These are phyloP conservation scores for Nothocercus julius DNA, from an alignment of 2,113 vertebrate species.

Conservation along the genomic window DNA sequence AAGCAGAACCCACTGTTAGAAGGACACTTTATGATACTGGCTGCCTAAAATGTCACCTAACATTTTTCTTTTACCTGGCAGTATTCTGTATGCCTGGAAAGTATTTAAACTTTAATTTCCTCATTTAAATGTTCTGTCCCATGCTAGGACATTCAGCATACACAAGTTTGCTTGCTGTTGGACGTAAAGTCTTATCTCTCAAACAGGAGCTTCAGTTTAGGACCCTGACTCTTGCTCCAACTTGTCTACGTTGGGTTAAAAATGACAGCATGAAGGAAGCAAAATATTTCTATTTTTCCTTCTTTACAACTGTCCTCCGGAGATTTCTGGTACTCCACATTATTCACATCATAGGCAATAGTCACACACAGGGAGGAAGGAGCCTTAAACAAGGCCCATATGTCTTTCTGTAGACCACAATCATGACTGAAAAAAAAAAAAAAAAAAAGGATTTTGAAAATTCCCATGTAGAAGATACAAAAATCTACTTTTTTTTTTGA, in stretches of 20 bases:
- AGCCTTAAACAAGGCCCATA: rapidly evolving
- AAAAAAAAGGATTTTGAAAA: neutral
- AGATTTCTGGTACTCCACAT: neutral
- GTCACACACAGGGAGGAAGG: neutral
- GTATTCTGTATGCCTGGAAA: neutral
- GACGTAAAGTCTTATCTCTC: neutral
- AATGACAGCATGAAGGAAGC: neutral
- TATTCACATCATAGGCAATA: rapidly evolving
- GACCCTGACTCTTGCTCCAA: neutral
- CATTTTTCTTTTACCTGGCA: neutral
- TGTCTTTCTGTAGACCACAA: rapidly evolving
- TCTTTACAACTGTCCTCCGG: neutral
- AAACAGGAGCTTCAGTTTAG: neutral
- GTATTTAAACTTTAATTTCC: neutral
- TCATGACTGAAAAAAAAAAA: rapidly evolving
- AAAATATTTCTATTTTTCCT: neutral
- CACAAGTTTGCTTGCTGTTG: neutral
- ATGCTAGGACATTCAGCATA: neutral
- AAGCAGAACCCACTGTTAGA: neutral
- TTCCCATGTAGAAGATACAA: neutral
- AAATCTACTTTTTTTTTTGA: neutral
- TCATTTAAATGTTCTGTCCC: neutral
- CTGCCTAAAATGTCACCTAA: neutral
- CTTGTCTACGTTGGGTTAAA: neutral
- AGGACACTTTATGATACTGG: neutral